Conservation (phyloP, 1,140 invertebrate genomes). For the Camponotus vicinus region DNA sequence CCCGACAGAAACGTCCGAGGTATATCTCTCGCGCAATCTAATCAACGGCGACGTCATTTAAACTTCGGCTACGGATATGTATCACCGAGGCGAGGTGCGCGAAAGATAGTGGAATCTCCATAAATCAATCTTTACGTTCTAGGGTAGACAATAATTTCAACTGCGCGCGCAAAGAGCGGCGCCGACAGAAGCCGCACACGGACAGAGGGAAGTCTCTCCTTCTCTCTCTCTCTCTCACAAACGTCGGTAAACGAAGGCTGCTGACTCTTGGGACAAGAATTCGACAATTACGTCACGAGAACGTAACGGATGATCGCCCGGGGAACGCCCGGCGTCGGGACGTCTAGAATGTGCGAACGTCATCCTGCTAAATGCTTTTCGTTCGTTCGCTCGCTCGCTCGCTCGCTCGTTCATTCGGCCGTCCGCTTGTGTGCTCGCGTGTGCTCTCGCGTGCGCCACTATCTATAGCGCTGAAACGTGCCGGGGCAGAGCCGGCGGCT, state of each 20-base stretch:
- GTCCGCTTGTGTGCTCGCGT: constrained; percentile 53
- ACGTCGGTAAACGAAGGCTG: constrained; percentile 50
- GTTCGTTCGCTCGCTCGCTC: constrained; percentile 63
- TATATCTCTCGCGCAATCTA: neutral
- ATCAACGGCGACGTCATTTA: constrained; percentile 4
- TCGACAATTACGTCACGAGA: constrained; percentile 85
- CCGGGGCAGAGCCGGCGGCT: constrained; percentile 57
- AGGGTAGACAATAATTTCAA: constrained; percentile 59
- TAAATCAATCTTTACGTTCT: constrained; percentile 62
- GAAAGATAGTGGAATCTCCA: constrained; percentile 60
- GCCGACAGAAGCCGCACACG: constrained; percentile 52
- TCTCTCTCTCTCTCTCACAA: constrained; percentile 17
- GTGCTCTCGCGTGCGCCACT: constrained; percentile 64
- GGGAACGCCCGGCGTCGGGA: constrained; percentile 76
- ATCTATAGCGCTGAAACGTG: constrained; percentile 76
- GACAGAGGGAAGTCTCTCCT: constrained; percentile 1
- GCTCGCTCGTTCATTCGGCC: constrained; percentile 38
- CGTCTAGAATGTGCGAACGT: constrained; percentile 84
- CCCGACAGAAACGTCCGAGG: neutral
- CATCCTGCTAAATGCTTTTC: constrained; percentile 84
- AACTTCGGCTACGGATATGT: neutral
- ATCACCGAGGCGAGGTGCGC: constrained; percentile 8
- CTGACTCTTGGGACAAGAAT: constrained; percentile 79
- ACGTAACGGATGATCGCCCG: constrained; percentile 83
- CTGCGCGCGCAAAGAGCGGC: constrained; percentile 26